phyloP scores from a whole-genome alignment of 2,797 vertebrate species.

The Hipposideros larvatus region DNA sequence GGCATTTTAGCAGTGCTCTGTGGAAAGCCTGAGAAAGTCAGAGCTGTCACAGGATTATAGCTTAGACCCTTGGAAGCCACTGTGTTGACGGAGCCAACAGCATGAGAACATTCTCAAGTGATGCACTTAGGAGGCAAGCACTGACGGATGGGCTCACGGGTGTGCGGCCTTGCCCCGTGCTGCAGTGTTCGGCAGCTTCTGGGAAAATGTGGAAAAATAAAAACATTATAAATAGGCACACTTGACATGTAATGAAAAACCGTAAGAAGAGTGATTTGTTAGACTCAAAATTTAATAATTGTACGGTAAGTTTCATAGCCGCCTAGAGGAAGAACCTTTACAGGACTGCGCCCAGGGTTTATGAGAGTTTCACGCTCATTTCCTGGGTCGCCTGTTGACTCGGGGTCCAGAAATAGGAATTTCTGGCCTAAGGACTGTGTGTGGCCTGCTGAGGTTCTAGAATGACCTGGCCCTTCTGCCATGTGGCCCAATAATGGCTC shows the following conservation, averaged over 20 bases:
- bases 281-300: neutral
- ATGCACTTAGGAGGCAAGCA: too few species aligned
- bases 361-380: neutral
- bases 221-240: neutral
- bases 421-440: neutral
- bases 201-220: neutral
- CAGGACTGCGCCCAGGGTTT: neutral
- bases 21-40: neutral
- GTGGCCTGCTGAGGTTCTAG: neutral
- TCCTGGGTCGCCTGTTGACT: neutral
- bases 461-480: neutral
- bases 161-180: rapidly evolving
- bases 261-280: neutral
- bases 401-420: neutral
- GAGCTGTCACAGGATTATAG: neutral
- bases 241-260: neutral
- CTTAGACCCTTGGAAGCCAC: neutral
- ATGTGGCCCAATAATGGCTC: rapidly evolving
- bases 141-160: rapidly evolving
- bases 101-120: neutral
- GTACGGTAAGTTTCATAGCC: neutral
- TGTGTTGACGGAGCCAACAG: neutral
- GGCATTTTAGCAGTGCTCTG: neutral
- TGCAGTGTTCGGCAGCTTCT: neutral
- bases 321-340: neutral